A percentile compares a stretch with the other conserved stretches of the same genome.
Conservation (phyloP, 2,797 vertebrate species). For the Microtus agrestis region DNA sequence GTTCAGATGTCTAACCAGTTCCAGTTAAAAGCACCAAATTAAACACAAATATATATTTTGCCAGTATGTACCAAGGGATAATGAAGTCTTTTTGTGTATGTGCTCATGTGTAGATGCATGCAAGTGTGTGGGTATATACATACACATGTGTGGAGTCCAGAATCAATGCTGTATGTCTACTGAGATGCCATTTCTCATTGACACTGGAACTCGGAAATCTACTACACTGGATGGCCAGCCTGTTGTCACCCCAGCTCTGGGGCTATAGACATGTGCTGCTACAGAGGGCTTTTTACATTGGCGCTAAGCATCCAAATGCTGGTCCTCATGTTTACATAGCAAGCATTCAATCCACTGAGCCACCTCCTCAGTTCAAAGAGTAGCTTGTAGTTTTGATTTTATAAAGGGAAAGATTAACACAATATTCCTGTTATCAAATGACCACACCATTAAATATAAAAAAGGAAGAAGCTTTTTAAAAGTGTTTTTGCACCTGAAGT, state of each 20-base stretch:
- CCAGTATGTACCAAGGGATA: neutral
- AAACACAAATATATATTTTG: slow-evolving; percentile 45
- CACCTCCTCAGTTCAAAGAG: neutral
- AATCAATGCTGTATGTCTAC: neutral
- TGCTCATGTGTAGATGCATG: neutral
- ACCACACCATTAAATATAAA: neutral
- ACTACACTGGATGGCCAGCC: neutral
- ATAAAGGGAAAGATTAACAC: slow-evolving; percentile 61
- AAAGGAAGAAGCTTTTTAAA: slow-evolving; percentile 1
- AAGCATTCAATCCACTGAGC: neutral
- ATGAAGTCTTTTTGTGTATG: neutral
- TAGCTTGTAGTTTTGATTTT: neutral
- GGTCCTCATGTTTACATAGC: neutral
- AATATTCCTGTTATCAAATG: slow-evolving; percentile 26
- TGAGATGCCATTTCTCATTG: neutral
- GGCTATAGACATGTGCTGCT: neutral
- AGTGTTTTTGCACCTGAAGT: neutral
- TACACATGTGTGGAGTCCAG: neutral
- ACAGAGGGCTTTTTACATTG: neutral
- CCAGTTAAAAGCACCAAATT: neutral
- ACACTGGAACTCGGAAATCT: neutral
- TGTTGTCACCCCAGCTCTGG: neutral
- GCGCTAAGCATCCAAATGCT: neutral
- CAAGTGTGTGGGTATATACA: neutral
- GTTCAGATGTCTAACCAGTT: neutral